These are phyloP conservation scores for Protonemura montana DNA, from an alignment of 2,888 invertebrate species.

Conservation along the genomic window DNA sequence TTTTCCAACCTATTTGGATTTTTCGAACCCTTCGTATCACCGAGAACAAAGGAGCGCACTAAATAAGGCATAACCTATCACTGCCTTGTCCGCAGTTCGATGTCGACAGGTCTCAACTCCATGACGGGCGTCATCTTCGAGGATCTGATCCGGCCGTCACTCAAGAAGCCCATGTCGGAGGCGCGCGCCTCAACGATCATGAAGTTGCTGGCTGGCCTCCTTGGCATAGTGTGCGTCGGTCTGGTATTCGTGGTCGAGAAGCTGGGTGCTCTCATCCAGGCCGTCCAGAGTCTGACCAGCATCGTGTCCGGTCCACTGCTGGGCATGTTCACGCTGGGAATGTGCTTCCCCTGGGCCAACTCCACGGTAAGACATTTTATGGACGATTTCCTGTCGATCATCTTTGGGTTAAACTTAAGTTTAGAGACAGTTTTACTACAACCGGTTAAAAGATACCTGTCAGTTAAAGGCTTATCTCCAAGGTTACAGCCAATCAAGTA, in stretches of 20 bases:
- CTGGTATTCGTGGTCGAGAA: slow-evolving; percentile 76
- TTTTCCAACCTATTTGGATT: too few species aligned
- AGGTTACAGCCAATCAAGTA: too few species aligned
- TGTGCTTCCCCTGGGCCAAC: slow-evolving; percentile 75
- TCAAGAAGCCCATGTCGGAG: slow-evolving; percentile 70
- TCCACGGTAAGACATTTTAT: slow-evolving; percentile 65
- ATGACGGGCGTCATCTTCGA: slow-evolving; percentile 82
- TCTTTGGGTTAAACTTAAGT: too few species aligned
- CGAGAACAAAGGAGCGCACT: too few species aligned
- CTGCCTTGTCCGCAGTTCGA: slow-evolving; percentile 63
- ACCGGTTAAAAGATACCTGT: too few species aligned
- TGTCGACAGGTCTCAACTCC: slow-evolving; percentile 82
- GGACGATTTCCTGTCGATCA: too few species aligned
- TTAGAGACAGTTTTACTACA: too few species aligned
- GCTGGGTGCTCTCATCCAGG: slow-evolving; percentile 72
- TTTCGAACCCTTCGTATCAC: too few species aligned
- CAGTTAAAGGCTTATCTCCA: too few species aligned
- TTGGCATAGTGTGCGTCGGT: slow-evolving; percentile 71
- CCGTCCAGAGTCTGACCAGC: slow-evolving; percentile 66
- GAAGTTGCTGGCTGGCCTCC: slow-evolving; percentile 73
- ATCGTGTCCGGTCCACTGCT: slow-evolving; percentile 76
- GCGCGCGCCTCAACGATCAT: slow-evolving; percentile 72
- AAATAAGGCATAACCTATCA: too few species aligned
- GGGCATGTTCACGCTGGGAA: slow-evolving; percentile 75
- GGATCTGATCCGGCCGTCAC: slow-evolving; percentile 76